phyloP scores from a whole-genome alignment of 2,888 invertebrate species.

The Pollenia angustigena region DNA sequence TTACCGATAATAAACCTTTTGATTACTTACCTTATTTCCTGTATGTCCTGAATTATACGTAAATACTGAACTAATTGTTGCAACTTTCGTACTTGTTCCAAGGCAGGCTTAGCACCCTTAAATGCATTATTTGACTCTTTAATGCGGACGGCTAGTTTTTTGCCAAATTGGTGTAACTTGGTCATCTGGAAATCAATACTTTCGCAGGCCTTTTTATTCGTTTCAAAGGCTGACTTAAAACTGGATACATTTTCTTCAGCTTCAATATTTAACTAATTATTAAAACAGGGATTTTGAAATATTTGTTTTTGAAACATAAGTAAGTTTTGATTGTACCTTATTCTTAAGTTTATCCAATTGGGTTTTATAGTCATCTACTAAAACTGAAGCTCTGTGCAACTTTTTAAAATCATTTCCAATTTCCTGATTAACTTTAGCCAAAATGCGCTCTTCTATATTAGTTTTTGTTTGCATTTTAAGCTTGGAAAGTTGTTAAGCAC shows the following conservation, averaged over 20 bases:
- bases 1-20: too few species aligned
- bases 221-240: conserved; percentile 87
- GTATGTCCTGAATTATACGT: conserved; percentile 88
- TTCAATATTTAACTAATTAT: conserved; percentile 86
- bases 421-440: conserved; percentile 85
- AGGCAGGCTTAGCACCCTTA: conserved; percentile 78
- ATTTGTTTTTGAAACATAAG: neutral
- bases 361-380: conserved; percentile 83
- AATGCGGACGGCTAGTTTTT: conserved; percentile 85
- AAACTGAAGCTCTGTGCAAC: conserved; percentile 85
- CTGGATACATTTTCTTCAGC: conserved; percentile 88
- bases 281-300: neutral
- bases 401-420: conserved; percentile 86
- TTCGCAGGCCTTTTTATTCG: conserved; percentile 85
- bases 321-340: conserved; percentile 76
- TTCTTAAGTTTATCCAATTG: conserved; percentile 77
- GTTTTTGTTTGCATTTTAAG: conserved; percentile 59
- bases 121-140: conserved; percentile 84
- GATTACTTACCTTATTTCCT: conserved; percentile 87
- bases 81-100: conserved; percentile 86
- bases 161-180: conserved; percentile 83
- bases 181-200: conserved; percentile 85
- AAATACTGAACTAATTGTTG: conserved; percentile 88
- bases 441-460: conserved; percentile 81
- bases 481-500: neutral